Evolutionary conservation across 2,888 invertebrate species (phyloP).

Genomic region (Heliconius cydno): DNA sequence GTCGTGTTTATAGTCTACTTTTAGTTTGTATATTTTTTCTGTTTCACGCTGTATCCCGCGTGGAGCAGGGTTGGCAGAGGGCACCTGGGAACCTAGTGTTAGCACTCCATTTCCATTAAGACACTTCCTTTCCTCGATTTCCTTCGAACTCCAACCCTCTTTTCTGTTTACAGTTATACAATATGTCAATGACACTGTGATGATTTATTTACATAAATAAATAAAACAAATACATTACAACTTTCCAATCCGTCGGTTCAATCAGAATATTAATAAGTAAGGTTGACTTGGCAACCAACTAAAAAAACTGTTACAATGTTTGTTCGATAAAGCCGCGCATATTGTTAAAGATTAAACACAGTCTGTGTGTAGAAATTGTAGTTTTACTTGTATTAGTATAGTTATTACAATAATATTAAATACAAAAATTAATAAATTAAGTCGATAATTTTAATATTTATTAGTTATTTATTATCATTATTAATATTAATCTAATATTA

Average conservation of each 20-base stretch:
- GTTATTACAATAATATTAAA: slow-evolving; percentile 31
- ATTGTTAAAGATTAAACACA: slow-evolving; percentile 47
- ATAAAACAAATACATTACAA: not conserved
- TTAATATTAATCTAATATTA: not conserved
- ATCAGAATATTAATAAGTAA: not conserved
- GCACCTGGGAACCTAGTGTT: too few relatives aligned
- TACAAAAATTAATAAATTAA: slow-evolving; percentile 34
- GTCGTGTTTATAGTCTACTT: too few relatives aligned
- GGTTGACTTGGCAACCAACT: slow-evolving; percentile 29
- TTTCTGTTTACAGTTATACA: too few relatives aligned
- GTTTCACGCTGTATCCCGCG: too few relatives aligned
- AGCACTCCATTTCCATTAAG: too few relatives aligned
- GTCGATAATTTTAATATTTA: slow-evolving; percentile 5
- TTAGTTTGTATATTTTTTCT: too few relatives aligned
- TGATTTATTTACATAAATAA: not conserved
- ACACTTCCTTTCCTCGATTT: too few relatives aligned
- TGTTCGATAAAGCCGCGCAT: slow-evolving; percentile 59
- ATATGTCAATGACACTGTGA: not conserved
- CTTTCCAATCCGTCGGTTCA: not conserved
- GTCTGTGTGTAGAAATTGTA: slow-evolving; percentile 39
- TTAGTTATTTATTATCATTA: not conserved
- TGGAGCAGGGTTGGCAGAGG: too few relatives aligned
- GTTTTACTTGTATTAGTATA: slow-evolving; percentile 32
- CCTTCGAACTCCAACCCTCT: too few relatives aligned
- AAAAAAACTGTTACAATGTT: slow-evolving; percentile 54